Percentiles rank a stretch among this genome's conserved stretches.
Evolutionary conservation across 2,797 vertebrate genomes (phyloP).

Genomic region (Apogon talboti): DNA sequence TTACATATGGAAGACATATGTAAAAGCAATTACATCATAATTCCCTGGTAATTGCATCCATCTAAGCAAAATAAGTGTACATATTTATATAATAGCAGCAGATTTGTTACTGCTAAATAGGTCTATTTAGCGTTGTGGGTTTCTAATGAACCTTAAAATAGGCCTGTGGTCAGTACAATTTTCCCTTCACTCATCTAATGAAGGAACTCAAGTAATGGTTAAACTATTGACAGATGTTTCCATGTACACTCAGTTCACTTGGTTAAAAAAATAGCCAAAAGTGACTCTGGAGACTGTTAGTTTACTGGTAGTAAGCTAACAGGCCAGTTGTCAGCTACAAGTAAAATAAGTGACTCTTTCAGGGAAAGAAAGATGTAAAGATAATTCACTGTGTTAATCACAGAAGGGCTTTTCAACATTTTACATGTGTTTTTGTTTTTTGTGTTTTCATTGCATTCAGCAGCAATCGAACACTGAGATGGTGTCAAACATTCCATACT

Average conservation of each 20-base stretch:
- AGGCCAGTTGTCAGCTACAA: too few species aligned
- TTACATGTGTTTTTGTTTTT: too few species aligned
- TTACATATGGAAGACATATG: constrained; percentile 61
- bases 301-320: too few species aligned
- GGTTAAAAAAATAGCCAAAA: background rate
- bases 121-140: constrained; percentile 48
- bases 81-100: constrained; percentile 23
- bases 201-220: constrained; percentile 36
- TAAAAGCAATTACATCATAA: constrained; percentile 59
- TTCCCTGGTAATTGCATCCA: constrained; percentile 45
- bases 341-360: too few species aligned
- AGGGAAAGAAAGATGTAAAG: too few species aligned
- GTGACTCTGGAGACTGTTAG: too few species aligned
- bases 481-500: too few species aligned
- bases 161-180: constrained; percentile 37
- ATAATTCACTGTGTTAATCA: too few species aligned
- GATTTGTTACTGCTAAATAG: constrained; percentile 14
- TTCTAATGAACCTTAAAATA: constrained; percentile 63
- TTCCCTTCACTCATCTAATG: constrained; percentile 48
- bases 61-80: constrained; percentile 41
- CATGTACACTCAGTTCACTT: constrained; percentile 8
- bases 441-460: too few species aligned
- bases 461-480: too few species aligned
- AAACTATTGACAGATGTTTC: constrained; percentile 69
- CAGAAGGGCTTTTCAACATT: too few species aligned